phyloP scores from a whole-genome alignment of 2,888 invertebrate species.

The Acanthosepion lycidas region DNA sequence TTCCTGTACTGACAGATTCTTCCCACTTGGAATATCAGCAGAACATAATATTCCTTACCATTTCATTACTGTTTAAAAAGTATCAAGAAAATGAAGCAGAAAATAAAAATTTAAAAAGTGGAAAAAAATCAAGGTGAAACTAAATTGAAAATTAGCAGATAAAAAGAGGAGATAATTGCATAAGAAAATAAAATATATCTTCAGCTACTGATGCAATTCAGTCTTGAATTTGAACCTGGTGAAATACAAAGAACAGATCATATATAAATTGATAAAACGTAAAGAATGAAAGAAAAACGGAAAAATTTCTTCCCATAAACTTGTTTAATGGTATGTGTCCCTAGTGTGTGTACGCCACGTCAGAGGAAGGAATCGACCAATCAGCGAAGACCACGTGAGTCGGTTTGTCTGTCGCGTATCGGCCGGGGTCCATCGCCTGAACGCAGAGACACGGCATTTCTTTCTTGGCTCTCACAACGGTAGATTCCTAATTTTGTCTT shows the following conservation, averaged over 20 bases:
- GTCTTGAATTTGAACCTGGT: neutral
- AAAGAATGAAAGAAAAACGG: neutral
- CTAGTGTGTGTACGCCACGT: slow-evolving; percentile 35
- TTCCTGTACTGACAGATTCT: too few relatives aligned
- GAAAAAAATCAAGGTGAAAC: too few relatives aligned
- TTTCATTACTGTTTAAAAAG: too few relatives aligned
- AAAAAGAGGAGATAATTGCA: too few relatives aligned
- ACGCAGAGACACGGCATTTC: neutral
- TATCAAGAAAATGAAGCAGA: too few relatives aligned
- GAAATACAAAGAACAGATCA: neutral
- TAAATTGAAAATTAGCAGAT: too few relatives aligned
- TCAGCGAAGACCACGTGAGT: slow-evolving; percentile 41
- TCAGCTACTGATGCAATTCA: neutral
- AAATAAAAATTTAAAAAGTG: too few relatives aligned
- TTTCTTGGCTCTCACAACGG: neutral
- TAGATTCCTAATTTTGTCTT: neutral
- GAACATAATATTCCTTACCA: too few relatives aligned
- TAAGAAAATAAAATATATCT: neutral
- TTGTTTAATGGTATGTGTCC: slow-evolving; percentile 24
- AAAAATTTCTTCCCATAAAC: neutral
- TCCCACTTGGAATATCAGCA: too few relatives aligned
- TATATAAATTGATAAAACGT: neutral
- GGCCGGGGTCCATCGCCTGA: neutral
- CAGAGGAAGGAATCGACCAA: slow-evolving; percentile 33
- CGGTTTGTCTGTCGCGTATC: neutral